Percentiles rank a stretch among this genome's conserved stretches.
Evolutionary conservation across 2,113 vertebrate species (phyloP).

Genomic region (Barnardius zonarius): DNA sequence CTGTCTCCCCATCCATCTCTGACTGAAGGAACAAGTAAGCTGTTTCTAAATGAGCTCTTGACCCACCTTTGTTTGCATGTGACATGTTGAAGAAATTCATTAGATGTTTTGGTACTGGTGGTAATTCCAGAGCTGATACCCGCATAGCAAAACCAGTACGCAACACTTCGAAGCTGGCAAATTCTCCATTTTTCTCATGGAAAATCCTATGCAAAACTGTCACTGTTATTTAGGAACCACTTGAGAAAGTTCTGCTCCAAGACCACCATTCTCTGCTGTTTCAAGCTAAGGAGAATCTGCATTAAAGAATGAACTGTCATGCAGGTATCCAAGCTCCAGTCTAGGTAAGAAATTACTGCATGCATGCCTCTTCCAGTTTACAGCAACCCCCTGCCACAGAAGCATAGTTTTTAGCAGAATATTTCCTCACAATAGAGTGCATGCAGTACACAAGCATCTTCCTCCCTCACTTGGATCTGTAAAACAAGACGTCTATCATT

Average conservation of each 20-base stretch:
- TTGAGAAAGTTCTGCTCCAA: neutral
- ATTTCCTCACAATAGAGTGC: neutral
- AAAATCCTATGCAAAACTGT: neutral
- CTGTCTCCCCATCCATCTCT: neutral
- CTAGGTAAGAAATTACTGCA: neutral
- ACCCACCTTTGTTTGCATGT: neutral
- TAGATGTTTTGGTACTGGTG: neutral
- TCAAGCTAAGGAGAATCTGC: neutral
- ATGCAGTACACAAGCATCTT: neutral
- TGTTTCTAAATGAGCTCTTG: neutral
- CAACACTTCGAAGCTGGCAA: neutral
- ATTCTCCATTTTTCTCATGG: neutral
- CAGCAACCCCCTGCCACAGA: neutral
- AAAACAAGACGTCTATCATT: neutral
- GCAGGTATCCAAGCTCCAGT: neutral
- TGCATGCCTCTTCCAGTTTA: neutral
- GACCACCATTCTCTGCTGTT: neutral
- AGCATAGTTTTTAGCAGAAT: neutral
- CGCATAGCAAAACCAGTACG: neutral
- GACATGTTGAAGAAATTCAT: neutral
- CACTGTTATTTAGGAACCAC: neutral
- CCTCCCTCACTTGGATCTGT: neutral
- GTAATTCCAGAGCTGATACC: neutral
- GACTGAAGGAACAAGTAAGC: neutral
- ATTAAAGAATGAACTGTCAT: neutral